Evolutionary conservation across 2,113 vertebrate species (phyloP).

Genomic region (Galeopterus variegatus): DNA sequence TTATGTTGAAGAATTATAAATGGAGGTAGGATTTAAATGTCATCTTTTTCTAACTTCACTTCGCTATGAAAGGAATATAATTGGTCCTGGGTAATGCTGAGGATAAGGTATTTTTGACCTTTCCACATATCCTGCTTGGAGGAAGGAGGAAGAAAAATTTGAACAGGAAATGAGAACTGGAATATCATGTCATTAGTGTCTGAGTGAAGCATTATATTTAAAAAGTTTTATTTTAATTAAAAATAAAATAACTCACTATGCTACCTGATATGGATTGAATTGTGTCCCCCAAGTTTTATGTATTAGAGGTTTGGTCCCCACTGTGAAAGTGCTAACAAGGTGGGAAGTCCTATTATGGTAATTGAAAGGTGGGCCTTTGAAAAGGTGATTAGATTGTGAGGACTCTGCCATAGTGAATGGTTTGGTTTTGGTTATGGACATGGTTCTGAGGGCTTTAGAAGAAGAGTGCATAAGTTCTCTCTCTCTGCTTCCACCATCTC

Average conservation of each 20-base stretch:
- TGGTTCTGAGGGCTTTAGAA: no score
- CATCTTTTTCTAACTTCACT: slow-evolving; percentile 78
- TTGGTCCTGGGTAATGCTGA: slow-evolving; percentile 79
- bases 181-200: slow-evolving; percentile 72
- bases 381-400: no score
- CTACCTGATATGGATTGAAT: background rate
- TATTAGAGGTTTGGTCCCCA: no score
- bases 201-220: slow-evolving; percentile 53
- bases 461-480: no score
- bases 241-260: slow-evolving; percentile 53
- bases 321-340: no score
- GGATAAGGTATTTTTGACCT: slow-evolving; percentile 82
- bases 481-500: no score
- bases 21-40: slow-evolving; percentile 74
- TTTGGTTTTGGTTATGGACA: no score
- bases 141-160: slow-evolving; percentile 56
- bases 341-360: no score
- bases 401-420: no score
- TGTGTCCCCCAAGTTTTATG: no score
- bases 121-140: slow-evolving; percentile 80
- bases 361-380: no score
- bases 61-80: slow-evolving; percentile 83
- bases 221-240: slow-evolving; percentile 77
- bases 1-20: slow-evolving; percentile 62
- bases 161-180: slow-evolving; percentile 71